Evolutionary conservation across 2,113 vertebrate genomes (phyloP).

Genomic region (Bothrops jararaca): DNA sequence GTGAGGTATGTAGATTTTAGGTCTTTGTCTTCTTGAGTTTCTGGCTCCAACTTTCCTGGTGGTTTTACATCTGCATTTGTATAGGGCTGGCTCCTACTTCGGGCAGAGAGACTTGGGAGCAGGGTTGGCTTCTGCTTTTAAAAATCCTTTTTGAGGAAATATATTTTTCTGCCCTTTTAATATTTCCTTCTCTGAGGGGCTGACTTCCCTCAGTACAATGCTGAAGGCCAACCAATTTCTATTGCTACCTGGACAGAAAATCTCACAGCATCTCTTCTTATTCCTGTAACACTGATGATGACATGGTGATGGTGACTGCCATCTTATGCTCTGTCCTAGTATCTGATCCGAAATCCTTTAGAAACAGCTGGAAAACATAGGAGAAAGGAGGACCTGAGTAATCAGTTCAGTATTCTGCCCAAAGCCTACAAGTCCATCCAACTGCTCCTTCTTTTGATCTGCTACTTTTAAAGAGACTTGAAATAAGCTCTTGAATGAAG

Average conservation of each 20-base stretch:
- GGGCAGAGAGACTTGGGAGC: no score
- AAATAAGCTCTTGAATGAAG: background rate
- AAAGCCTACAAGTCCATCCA: background rate
- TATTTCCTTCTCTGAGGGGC: no score
- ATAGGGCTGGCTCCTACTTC: no score
- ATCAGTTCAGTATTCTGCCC: background rate
- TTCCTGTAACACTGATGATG: background rate
- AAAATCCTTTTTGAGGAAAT: no score
- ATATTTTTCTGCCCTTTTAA: no score
- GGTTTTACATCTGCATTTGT: no score
- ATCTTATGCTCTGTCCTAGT: background rate
- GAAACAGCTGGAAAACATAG: background rate
- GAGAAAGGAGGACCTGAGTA: background rate
- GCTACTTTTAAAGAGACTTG: background rate
- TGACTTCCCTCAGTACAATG: background rate
- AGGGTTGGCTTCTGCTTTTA: no score
- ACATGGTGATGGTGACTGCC: background rate
- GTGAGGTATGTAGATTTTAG: no score
- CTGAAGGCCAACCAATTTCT: background rate
- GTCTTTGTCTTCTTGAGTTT: no score
- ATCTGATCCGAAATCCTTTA: background rate
- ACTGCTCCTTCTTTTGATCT: background rate
- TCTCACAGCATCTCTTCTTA: background rate
- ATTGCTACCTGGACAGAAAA: background rate
- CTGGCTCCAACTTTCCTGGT: no score